A percentile compares a stretch with the other conserved stretches of the same genome.
Evolutionary conservation across 2,113 vertebrate species (phyloP).

Genomic region (Oryctolagus cuniculus): DNA sequence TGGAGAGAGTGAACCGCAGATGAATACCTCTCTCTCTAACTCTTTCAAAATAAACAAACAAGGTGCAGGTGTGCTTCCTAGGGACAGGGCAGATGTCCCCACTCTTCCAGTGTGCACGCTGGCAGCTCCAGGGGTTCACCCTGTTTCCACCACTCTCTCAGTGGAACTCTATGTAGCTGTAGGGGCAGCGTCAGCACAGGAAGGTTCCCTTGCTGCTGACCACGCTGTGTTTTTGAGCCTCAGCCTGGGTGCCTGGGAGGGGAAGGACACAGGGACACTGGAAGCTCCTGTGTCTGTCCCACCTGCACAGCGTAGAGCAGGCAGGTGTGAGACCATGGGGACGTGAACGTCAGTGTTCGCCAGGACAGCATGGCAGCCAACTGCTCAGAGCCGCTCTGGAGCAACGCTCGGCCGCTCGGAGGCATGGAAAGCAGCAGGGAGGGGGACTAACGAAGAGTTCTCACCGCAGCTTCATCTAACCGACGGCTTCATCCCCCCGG

Average conservation of each 20-base stretch:
- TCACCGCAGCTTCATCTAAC: background rate
- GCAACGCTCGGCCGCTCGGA: background rate
- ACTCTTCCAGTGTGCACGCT: rapidly evolving
- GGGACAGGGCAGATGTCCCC: background rate
- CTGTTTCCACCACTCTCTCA: background rate
- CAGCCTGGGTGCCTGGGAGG: background rate
- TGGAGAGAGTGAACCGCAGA: no score
- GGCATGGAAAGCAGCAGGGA: background rate
- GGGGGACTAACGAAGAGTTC: background rate
- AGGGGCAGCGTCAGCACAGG: background rate
- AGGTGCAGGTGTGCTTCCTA: no score
- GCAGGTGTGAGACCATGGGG: background rate
- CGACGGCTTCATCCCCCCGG: no score
- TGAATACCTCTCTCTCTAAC: no score
- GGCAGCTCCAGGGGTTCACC: background rate
- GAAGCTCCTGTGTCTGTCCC: background rate
- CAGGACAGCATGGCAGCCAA: background rate
- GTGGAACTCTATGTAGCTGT: background rate
- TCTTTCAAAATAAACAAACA: no score
- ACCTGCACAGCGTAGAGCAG: background rate
- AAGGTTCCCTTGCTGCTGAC: background rate
- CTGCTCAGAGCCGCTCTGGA: background rate
- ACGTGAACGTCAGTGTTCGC: background rate
- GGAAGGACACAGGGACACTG: background rate
- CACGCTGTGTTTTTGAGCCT: background rate